A percentile compares a stretch with the other conserved stretches of the same genome.
Conservation (phyloP, 2,888 invertebrate genomes). For the Ischnus inquisitorius region DNA sequence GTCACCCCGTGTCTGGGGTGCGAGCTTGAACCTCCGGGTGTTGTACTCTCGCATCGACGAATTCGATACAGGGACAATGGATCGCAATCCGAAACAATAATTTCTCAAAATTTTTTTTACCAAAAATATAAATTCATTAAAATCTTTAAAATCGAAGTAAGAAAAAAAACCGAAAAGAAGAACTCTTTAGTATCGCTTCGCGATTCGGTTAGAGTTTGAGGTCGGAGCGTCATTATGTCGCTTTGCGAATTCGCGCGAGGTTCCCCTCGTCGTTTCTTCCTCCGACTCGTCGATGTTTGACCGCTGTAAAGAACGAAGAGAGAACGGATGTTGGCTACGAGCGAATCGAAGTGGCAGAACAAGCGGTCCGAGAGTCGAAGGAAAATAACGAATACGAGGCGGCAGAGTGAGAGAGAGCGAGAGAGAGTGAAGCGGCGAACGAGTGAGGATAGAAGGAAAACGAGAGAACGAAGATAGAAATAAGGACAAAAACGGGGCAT, state of each 20-base stretch:
- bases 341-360: conserved; percentile 37
- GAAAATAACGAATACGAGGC: conserved; percentile 61
- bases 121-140: conserved; percentile 13
- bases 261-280: conserved; percentile 3
- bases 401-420: conserved; percentile 54
- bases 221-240: conserved; percentile 83
- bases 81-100: conserved; percentile 34
- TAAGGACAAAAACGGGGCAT: conserved; percentile 77
- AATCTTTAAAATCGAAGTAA: conserved; percentile 4
- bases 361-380: conserved; percentile 48
- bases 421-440: conserved; percentile 26
- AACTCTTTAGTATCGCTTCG: conserved; percentile 68
- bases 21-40: conserved; percentile 32
- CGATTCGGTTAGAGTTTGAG: conserved; percentile 83
- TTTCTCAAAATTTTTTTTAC: conserved; percentile 38
- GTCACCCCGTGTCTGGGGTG: conserved; percentile 37
- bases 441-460: conserved; percentile 43
- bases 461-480: conserved; percentile 46
- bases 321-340: conserved; percentile 40
- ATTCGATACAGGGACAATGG: conserved; percentile 44
- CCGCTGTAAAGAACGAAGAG: conserved; percentile 62
- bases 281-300: conserved; percentile 11
- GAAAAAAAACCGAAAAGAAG: no score
- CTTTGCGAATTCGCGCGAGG: conserved; percentile 16
- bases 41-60: conserved; percentile 50